Conservation (phyloP, 2,888 invertebrate genomes). For the Archips xylosteana region DNA sequence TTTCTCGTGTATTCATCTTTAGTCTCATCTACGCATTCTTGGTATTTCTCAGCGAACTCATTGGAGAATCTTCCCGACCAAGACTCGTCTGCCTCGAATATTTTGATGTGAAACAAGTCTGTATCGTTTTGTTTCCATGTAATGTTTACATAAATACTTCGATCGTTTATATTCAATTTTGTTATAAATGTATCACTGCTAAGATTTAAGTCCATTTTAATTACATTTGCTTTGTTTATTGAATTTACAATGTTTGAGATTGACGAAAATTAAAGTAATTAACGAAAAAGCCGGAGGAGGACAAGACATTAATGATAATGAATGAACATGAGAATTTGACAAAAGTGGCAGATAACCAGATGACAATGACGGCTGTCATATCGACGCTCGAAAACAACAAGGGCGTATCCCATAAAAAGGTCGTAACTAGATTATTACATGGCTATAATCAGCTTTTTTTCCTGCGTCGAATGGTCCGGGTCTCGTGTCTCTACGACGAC, state of each 20-base stretch:
- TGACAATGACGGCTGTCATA: too few species aligned
- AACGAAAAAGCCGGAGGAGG: neutral
- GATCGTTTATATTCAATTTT: constrained; percentile 56
- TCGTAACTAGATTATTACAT: too few species aligned
- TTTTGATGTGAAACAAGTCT: constrained; percentile 63
- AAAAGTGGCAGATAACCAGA: too few species aligned
- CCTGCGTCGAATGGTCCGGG: too few species aligned
- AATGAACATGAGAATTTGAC: too few species aligned
- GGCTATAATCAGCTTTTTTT: too few species aligned
- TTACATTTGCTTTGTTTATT: constrained; percentile 12
- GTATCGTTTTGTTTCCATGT: constrained; percentile 59
- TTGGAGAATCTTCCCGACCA: constrained; percentile 68
- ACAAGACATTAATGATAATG: neutral
- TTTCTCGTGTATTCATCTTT: constrained; percentile 58
- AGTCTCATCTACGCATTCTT: constrained; percentile 55
- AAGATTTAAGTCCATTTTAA: constrained; percentile 28
- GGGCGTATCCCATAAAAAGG: too few species aligned
- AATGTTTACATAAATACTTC: constrained; percentile 58
- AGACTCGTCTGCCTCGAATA: constrained; percentile 58
- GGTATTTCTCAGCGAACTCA: constrained; percentile 56
- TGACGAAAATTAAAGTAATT: neutral
- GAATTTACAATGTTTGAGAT: neutral
- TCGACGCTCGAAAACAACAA: too few species aligned
- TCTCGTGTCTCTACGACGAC: too few species aligned
- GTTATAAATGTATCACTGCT: constrained; percentile 46